These are phyloP conservation scores for Gerris buenoi DNA, from an alignment of 1,140 invertebrate species.

Conservation along the genomic window DNA sequence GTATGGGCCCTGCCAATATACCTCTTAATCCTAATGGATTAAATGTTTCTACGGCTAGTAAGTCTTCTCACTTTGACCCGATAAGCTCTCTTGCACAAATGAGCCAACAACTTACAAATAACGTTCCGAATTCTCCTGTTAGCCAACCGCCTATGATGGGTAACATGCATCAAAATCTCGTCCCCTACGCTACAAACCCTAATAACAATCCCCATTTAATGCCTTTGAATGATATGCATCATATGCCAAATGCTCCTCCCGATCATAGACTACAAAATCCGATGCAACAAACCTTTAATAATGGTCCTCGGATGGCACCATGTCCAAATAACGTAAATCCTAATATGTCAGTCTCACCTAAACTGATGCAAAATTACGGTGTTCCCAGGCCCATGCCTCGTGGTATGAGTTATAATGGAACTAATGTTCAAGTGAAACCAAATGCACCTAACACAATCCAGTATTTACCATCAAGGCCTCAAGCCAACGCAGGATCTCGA, in stretches of 20 bases:
- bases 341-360: slow-evolving; percentile 29
- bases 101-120: slow-evolving; percentile 77
- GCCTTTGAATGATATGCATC: slow-evolving; percentile 33
- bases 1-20: slow-evolving; percentile 47
- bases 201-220: slow-evolving; percentile 36
- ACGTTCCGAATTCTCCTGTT: slow-evolving; percentile 41
- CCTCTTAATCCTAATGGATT: slow-evolving; percentile 66
- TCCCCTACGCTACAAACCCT: slow-evolving; percentile 33
- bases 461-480: slow-evolving; percentile 82
- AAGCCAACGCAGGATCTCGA: slow-evolving; percentile 45
- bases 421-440: slow-evolving; percentile 84
- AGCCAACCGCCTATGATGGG: slow-evolving; percentile 29
- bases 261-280: slow-evolving; percentile 19
- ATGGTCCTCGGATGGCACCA: slow-evolving; percentile 7
- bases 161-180: slow-evolving; percentile 35
- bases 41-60: slow-evolving; percentile 32
- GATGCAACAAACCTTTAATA: slow-evolving; percentile 17
- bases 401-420: slow-evolving; percentile 56
- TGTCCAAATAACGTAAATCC: slow-evolving; percentile 15
- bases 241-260: slow-evolving; percentile 14
- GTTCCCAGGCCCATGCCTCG: slow-evolving; percentile 29
- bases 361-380: slow-evolving; percentile 28
- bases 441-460: slow-evolving; percentile 95
- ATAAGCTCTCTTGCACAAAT: slow-evolving; percentile 86
- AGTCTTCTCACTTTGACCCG: slow-evolving; percentile 63